phyloP scores from a whole-genome alignment of 2,113 vertebrate species.

The Nematolebias whitei region DNA sequence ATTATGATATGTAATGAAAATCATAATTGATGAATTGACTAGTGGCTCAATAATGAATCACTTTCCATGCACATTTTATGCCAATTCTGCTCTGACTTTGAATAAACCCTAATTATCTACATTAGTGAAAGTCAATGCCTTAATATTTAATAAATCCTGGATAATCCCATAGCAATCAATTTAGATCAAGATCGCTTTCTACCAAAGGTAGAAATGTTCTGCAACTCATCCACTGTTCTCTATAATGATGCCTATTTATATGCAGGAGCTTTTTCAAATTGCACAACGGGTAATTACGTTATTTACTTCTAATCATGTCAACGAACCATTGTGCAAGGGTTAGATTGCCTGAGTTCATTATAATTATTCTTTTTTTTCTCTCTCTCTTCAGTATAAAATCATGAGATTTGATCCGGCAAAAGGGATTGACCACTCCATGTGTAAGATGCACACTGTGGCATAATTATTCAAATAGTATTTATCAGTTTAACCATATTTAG shows the following conservation, averaged over 20 bases:
- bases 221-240: slow-evolving; percentile 81
- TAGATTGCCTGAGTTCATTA: slow-evolving; percentile 59
- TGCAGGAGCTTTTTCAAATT: slow-evolving; percentile 65
- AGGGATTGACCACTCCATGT: slow-evolving; percentile 35
- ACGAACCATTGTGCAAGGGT: slow-evolving; percentile 68
- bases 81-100: slow-evolving; percentile 82
- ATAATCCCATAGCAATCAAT: slow-evolving; percentile 93
- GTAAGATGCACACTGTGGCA: slow-evolving; percentile 30
- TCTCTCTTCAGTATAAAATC: slow-evolving; percentile 49
- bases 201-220: slow-evolving; percentile 82
- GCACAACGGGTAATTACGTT: slow-evolving; percentile 71
- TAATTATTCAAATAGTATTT: slow-evolving; percentile 39
- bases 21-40: slow-evolving; percentile 77
- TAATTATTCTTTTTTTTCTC: slow-evolving; percentile 34
- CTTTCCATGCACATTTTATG: slow-evolving; percentile 81
- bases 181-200: slow-evolving; percentile 86
- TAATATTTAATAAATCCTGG: slow-evolving; percentile 90
- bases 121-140: slow-evolving; percentile 90
- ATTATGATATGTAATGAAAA: slow-evolving; percentile 79
- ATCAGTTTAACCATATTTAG: slow-evolving; percentile 9
- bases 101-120: slow-evolving; percentile 87
- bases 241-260: slow-evolving; percentile 83
- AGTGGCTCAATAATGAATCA: slow-evolving; percentile 77
- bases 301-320: slow-evolving; percentile 78
- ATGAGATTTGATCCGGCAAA: slow-evolving; percentile 42